Conservation (phyloP, 2,888 invertebrate genomes). For the Harpalus rufipes region DNA sequence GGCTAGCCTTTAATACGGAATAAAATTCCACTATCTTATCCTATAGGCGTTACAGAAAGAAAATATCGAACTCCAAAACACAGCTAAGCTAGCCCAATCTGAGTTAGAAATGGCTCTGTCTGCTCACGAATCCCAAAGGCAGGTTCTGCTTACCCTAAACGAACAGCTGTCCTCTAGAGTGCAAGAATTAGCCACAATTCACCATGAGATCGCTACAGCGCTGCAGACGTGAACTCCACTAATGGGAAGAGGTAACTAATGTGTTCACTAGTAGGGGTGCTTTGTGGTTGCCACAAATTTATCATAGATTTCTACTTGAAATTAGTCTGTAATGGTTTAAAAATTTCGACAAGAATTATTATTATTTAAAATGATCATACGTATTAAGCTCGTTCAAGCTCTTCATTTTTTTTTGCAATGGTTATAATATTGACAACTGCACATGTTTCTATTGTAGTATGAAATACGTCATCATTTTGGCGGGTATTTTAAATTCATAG, state of each 20-base stretch:
- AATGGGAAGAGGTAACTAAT: constrained; percentile 56
- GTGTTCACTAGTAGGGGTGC: constrained; percentile 54
- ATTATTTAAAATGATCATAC: no score
- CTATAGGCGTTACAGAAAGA: constrained; percentile 81
- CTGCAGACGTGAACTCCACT: constrained; percentile 83
- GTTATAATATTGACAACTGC: no score
- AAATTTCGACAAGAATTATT: no score
- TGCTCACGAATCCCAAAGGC: constrained; percentile 89
- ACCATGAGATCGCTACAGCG: constrained; percentile 90
- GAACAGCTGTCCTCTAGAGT: constrained; percentile 90
- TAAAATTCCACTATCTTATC: neutral
- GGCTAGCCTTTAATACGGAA: neutral
- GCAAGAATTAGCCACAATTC: constrained; percentile 89
- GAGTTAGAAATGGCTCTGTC: constrained; percentile 89
- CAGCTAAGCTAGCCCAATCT: constrained; percentile 87
- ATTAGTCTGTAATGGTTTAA: no score
- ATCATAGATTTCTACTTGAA: no score
- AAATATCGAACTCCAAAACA: constrained; percentile 83
- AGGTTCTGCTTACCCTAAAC: constrained; percentile 89
- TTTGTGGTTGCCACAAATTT: neutral
- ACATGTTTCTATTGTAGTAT: no score
- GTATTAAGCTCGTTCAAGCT: no score
- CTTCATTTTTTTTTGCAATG: no score
- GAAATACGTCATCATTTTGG: no score
- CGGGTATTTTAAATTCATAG: no score